phyloP scores from a whole-genome alignment of 2,113 vertebrate genomes.

The Poecilia latipinna region DNA sequence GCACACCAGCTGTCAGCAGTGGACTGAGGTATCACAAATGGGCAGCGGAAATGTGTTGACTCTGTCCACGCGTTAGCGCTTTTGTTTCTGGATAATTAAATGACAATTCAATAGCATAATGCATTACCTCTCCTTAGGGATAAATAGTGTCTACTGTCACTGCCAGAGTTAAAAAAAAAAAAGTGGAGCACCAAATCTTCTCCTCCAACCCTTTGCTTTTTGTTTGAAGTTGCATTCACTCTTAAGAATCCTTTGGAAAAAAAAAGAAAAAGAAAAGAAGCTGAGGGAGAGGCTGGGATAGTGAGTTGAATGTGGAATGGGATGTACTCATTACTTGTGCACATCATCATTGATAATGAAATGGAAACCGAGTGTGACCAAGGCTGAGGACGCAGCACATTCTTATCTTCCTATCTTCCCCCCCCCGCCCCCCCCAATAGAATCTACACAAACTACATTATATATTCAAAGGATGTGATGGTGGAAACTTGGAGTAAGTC shows the following conservation, averaged over 20 bases:
- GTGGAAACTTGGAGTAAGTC: background rate
- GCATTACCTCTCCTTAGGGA: slow-evolving; percentile 1
- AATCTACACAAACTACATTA: background rate
- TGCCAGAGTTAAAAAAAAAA: slow-evolving; percentile 8
- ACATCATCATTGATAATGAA: background rate
- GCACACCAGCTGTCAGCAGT: slow-evolving; percentile 51
- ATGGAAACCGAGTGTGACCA: slow-evolving; percentile 5
- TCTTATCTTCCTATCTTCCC: background rate
- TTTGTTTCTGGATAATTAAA: slow-evolving; percentile 5
- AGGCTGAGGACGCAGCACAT: slow-evolving; percentile 2
- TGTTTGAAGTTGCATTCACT: slow-evolving; percentile 21
- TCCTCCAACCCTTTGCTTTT: slow-evolving; percentile 8
- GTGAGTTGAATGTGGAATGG: slow-evolving; percentile 12
- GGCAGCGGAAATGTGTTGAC: slow-evolving; percentile 4
- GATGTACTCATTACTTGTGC: slow-evolving; percentile 16
- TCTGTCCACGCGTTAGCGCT: background rate
- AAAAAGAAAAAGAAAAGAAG: background rate
- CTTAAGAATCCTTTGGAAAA: slow-evolving; percentile 23
- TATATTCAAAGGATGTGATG: background rate
- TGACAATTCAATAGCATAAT: background rate
- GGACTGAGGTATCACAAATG: slow-evolving; percentile 10
- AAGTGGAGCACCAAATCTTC: background rate
- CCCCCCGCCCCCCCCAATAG: background rate
- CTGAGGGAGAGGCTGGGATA: slow-evolving; percentile 1
- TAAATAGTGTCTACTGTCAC: slow-evolving; percentile 1